Evolutionary conservation across 92 coral and sea anemone genomes (phyloP).

Genomic region (Micromussa lordhowensis): DNA sequence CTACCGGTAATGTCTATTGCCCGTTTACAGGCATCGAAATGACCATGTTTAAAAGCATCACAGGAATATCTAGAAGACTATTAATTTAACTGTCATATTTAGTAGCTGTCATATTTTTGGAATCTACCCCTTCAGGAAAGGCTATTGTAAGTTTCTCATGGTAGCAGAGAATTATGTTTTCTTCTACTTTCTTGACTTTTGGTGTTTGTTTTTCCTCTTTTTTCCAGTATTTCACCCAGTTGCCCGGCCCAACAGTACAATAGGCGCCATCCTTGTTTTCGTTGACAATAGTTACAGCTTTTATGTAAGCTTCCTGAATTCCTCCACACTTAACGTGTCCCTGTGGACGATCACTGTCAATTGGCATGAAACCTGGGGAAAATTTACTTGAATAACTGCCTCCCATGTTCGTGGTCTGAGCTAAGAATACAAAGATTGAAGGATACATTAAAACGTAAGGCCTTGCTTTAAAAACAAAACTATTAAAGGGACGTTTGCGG

Average conservation of each 20-base stretch:
- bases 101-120: background rate
- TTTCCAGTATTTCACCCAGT: background rate
- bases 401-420: no score
- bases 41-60: no score
- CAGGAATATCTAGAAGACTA: no score
- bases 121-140: background rate
- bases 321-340: background rate
- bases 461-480: no score
- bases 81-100: background rate
- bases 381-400: background rate
- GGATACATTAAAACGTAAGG: no score
- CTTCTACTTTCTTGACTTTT: background rate
- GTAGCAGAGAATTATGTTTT: background rate
- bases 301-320: background rate
- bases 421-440: no score
- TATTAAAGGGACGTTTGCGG: no score
- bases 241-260: conserved; percentile 1
- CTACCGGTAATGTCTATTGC: no score
- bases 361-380: background rate
- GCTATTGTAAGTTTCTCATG: background rate
- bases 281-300: background rate
- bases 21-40: no score
- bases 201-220: background rate
- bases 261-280: background rate
- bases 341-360: background rate